Evolutionary conservation across 2,797 vertebrate genomes (phyloP).

Genomic region (Danio choprae): DNA sequence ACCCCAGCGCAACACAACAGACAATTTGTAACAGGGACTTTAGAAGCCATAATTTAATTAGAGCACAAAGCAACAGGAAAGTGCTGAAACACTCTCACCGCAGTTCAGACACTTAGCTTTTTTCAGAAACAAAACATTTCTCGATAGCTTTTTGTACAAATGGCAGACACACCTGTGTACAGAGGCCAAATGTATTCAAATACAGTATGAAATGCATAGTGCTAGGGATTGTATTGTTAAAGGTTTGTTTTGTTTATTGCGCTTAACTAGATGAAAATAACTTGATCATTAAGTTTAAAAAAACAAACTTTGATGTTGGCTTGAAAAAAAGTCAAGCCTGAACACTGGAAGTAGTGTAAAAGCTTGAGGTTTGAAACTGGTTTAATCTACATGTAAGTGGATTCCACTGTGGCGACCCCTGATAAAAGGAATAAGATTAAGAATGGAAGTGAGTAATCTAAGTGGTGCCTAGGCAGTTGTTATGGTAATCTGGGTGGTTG

Average conservation of each 20-base stretch:
- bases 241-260: not conserved
- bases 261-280: not conserved
- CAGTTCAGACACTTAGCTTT: not conserved
- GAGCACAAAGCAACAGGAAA: constrained; percentile 51
- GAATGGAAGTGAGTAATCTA: no score
- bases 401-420: no score
- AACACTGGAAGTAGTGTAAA: no score
- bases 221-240: not conserved
- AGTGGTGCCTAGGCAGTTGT: no score
- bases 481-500: no score
- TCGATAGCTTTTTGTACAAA: not conserved
- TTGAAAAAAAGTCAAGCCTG: no score
- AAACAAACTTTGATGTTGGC: no score
- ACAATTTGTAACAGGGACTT: constrained; percentile 65
- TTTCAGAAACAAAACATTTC: not conserved
- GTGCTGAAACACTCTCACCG: not conserved
- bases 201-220: not conserved
- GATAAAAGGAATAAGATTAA: no score
- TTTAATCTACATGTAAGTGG: no score
- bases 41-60: constrained; percentile 59
- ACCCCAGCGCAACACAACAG: constrained; percentile 55
- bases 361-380: no score
- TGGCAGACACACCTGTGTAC: not conserved
- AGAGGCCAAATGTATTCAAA: not conserved
- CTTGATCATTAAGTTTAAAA: no score